Conservation (phyloP, 2,113 vertebrate species). For the Gasterosteus nipponicus region DNA sequence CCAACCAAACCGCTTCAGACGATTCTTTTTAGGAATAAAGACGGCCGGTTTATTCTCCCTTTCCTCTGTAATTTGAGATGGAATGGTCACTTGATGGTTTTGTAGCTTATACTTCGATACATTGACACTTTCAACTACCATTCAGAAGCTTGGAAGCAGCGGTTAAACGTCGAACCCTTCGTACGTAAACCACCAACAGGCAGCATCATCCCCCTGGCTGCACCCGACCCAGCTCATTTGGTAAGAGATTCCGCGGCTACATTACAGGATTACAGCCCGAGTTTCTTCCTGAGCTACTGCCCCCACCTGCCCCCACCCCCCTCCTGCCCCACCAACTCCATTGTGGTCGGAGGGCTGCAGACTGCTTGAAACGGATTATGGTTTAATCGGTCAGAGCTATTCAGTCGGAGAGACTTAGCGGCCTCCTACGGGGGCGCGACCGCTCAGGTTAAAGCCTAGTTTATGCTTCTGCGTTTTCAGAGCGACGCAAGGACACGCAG, state of each 20-base stretch:
- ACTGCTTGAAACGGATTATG: constrained; percentile 39
- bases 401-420: constrained; percentile 38
- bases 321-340: background rate
- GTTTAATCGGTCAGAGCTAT: constrained; percentile 42
- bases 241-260: background rate
- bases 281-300: background rate
- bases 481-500: too few relatives aligned
- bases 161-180: background rate
- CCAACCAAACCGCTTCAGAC: background rate
- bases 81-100: background rate
- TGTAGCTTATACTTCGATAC: background rate
- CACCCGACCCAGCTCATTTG: background rate
- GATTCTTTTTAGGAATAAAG: background rate
- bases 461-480: too few relatives aligned
- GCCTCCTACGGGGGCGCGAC: constrained; percentile 26
- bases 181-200: background rate
- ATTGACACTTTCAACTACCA: background rate
- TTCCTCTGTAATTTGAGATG: background rate
- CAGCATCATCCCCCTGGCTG: background rate
- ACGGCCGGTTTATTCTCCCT: background rate
- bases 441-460: constrained; percentile 20
- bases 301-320: background rate
- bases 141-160: background rate
- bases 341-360: constrained; percentile 14
- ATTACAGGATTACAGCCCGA: background rate